Evolutionary conservation across 2,888 invertebrate genomes (phyloP), one percentile per base, ranked within the genome.

Genomic region (Ochropleura leucogaster): DNA sequence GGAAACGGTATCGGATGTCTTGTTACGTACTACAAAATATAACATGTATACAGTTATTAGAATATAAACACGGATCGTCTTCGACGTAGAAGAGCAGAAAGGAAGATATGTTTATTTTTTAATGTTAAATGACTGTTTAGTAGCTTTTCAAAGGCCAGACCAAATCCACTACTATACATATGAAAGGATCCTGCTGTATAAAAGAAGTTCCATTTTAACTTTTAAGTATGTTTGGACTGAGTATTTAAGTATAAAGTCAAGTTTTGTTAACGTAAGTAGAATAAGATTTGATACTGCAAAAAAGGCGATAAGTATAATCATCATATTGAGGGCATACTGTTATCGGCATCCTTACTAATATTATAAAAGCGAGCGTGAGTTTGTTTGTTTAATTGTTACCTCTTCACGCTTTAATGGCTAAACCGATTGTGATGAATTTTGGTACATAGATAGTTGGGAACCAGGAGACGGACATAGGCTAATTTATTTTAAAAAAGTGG

Each of bases 1-100:
- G 55, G 14, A 76, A 76, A 65, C 4, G 14, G 44, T 49, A 49
- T 77, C 18, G 18, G 42, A 77, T 67, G 44, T 63, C 47, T 47
- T 55, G 44, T 46, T 47, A 51, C 44, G n/a, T 67, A n/a, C 40
- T 53, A 42, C 12, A 30, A 53, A 0, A 47, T 16, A 20, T 18
- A 12, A 18, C n/a, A 30, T 47, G 30, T 55, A 12, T n/a, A n/a
- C 10, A 40, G 20, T n/a, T n/a, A n/a, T 10, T n/a, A 53, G 53
- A 53, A 53, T n/a, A 53, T 9, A 53, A 10, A 9, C 9, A 53
- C 4, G n/a, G 9, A 53, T n/a, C n/a, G 9, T 53, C n/a, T 49
- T 18, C 16, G 6, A 49, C 16, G 49, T 49, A 49, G 6, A 51
- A 18, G 10, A 53, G n/a, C 4, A 55, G 10, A 18, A 3, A 16